Evolutionary conservation across 2,888 invertebrate genomes (phyloP), one percentile per base, ranked within the genome.

Genomic region (Lasioglossum vierecki): DNA sequence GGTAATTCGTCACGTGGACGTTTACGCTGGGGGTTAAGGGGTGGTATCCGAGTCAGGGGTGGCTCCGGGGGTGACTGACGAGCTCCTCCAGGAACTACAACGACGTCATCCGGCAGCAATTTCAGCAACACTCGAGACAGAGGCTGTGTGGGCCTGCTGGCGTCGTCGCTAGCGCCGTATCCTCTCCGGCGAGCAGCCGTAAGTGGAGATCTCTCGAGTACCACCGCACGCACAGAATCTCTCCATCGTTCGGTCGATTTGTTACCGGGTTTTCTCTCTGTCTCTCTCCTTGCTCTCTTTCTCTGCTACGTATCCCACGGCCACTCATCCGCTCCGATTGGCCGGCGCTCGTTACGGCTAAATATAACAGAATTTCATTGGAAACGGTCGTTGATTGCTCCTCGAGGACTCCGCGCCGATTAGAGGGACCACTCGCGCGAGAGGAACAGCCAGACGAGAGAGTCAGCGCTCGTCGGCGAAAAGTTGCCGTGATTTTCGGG

Each of bases 41-140:
- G 72, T 73, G 11, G n/a, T 41, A 71, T 44, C 71, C 35, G 63
- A 49, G 46, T 68, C 53, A 22, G 39, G 60, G 53, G 6, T 6
- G 30, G 26, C 9, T n/a, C 5, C 63, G 22, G 75, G 39, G 75
- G 15, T 77, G 73, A 76, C 66, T 74, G 78, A 77, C 78, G 70
- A 88, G 44, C 85, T 89, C 80, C 87, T 85, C 70, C 78, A 82
- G 72, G 80, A 86, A 86, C 86, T 83, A 39, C 85, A 79, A 76
- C 85, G 83, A 85, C 88, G 90, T 92, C 88, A 89, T 88, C 76
- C 89, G 70, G 60, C 84, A 63, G 85, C 90, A 92, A 92, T 91
- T 91, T 92, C 89, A 81, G 86, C 82, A 85, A 86, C 88, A 90
- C 91, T 91, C 90, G 90, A 91, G 88, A 87, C 88, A 83, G 78